Conservation (phyloP, 1,140 invertebrate genomes). For the Drosophila simulans region DNA sequence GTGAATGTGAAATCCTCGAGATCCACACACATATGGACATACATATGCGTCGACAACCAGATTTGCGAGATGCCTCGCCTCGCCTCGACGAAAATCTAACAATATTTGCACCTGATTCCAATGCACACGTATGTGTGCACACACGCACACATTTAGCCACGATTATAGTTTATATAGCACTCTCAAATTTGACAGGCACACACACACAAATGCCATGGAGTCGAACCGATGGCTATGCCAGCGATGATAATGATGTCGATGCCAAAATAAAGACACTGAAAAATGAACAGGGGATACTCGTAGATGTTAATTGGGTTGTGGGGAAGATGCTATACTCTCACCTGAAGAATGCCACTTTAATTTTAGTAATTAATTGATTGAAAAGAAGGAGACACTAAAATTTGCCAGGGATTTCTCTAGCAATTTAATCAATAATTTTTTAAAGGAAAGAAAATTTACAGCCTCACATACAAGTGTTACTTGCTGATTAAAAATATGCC, state of each 20-base stretch:
- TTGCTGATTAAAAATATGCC: too few species aligned
- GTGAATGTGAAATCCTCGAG: conserved; percentile 12
- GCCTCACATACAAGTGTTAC: too few species aligned
- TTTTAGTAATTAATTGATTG: not conserved
- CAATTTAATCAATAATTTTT: too few species aligned
- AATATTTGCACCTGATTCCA: conserved; percentile 79
- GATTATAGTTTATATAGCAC: conserved; percentile 39
- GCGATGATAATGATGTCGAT: conserved; percentile 51
- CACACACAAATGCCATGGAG: conserved; percentile 26
- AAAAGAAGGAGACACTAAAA: not conserved
- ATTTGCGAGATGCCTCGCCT: conserved; percentile 34
- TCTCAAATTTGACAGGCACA: conserved; percentile 16
- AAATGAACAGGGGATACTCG: conserved; percentile 12
- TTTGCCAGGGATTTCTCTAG: too few species aligned
- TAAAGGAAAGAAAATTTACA: too few species aligned
- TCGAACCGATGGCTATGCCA: conserved; percentile 21
- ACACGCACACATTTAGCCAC: conserved; percentile 30
- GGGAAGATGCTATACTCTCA: conserved; percentile 23
- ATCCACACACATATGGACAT: conserved; percentile 8
- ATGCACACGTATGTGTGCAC: conserved; percentile 28
- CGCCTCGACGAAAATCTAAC: conserved; percentile 62
- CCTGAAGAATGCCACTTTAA: conserved; percentile 11
- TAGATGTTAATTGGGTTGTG: conserved; percentile 35
- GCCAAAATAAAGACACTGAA: conserved; percentile 41
- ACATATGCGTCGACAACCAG: conserved; percentile 21